Conservation (phyloP, 2,888 invertebrate species). For the Formica aserva region DNA sequence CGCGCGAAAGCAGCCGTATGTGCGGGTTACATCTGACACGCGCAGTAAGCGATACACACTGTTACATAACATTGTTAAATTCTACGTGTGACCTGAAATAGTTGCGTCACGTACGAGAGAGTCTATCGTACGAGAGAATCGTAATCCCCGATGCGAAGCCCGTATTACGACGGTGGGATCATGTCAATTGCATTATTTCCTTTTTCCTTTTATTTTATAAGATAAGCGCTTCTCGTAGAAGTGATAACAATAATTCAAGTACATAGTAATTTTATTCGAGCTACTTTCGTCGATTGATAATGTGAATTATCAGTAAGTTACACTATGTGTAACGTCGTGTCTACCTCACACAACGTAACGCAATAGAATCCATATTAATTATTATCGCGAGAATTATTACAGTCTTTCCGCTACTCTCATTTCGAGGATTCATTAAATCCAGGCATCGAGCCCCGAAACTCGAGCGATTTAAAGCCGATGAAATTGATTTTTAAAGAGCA, state of each 20-base stretch:
- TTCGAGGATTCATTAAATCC: constrained; percentile 32
- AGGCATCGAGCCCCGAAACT: not conserved
- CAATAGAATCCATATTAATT: constrained; percentile 3
- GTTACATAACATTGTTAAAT: constrained; percentile 34
- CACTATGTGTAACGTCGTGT: no score
- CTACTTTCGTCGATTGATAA: not conserved
- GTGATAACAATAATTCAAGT: not conserved
- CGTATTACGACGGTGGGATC: not conserved
- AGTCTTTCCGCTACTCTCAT: not conserved
- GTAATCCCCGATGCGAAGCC: not conserved
- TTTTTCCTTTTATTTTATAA: not conserved
- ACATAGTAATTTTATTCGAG: not conserved
- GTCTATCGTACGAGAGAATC: not conserved
- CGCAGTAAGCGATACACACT: not conserved
- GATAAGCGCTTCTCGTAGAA: not conserved
- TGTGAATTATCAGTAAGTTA: not conserved
- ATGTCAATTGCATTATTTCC: not conserved
- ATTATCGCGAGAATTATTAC: not conserved
- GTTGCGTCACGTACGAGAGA: constrained; percentile 2
- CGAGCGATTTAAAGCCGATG: constrained; percentile 32
- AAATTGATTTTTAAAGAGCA: constrained; percentile 48
- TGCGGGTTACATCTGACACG: constrained; percentile 12
- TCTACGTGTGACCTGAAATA: constrained; percentile 39
- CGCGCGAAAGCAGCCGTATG: constrained; percentile 14
- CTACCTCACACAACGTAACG: not conserved